phyloP scores from a whole-genome alignment of 2,113 vertebrate species.

The Perognathus longimembris region DNA sequence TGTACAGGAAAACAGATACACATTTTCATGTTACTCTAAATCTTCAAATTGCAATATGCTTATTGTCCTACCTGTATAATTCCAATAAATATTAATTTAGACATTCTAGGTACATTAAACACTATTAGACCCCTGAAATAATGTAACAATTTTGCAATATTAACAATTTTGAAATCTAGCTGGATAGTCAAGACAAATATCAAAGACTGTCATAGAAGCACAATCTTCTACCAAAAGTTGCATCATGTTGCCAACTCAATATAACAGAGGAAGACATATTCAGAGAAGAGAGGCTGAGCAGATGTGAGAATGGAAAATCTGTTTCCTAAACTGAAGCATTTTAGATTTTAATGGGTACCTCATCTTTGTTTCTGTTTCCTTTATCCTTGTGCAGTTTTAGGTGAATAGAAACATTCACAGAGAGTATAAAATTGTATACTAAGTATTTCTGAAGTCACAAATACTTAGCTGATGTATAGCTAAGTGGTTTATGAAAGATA shows the following conservation, averaged over 20 bases:
- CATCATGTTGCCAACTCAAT: background rate
- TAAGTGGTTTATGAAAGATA: background rate
- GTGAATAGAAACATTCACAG: background rate
- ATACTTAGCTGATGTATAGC: background rate
- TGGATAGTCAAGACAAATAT: background rate
- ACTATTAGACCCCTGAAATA: constrained; percentile 5
- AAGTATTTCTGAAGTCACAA: constrained; percentile 15
- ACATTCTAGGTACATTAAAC: background rate
- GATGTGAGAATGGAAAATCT: background rate
- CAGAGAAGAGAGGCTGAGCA: background rate
- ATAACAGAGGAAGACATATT: background rate
- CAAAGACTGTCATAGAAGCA: background rate
- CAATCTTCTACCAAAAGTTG: background rate
- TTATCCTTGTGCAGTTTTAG: background rate
- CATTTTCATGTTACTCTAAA: background rate
- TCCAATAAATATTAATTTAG: constrained; percentile 24
- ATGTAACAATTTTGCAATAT: background rate
- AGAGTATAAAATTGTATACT: background rate
- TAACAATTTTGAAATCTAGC: background rate
- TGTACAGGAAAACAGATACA: background rate
- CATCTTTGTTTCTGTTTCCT: too few relatives aligned
- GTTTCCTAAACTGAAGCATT: background rate
- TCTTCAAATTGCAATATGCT: background rate
- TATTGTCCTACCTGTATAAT: background rate
- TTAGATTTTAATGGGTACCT: background rate